Conservation (phyloP, 2,797 vertebrate genomes). For the Lagodon rhomboides region DNA sequence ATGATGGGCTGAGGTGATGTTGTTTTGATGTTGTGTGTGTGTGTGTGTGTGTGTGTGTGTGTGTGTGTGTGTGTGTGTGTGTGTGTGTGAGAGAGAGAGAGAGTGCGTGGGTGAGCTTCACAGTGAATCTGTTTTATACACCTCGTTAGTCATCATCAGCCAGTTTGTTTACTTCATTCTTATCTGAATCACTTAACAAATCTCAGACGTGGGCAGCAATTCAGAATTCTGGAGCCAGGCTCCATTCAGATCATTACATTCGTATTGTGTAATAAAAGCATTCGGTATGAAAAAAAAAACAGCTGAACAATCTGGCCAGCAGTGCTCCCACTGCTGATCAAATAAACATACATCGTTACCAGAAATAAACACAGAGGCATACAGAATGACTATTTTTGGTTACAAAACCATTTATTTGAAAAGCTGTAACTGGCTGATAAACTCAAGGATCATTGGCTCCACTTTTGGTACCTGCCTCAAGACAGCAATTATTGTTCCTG, state of each 20-base stretch:
- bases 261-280: background rate
- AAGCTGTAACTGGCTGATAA: no score
- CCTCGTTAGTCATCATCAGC: background rate
- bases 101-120: background rate
- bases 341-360: no score
- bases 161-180: constrained; percentile 17
- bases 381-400: no score
- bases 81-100: background rate
- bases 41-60: constrained; percentile 4
- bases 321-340: background rate
- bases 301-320: background rate
- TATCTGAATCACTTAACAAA: constrained; percentile 4
- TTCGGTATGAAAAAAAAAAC: background rate
- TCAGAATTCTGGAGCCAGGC: background rate
- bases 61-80: background rate
- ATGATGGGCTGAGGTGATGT: background rate
- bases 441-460: no score
- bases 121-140: background rate
- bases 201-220: background rate
- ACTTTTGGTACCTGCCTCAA: no score
- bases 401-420: no score
- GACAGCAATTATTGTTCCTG: no score
- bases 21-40: no score
- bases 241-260: background rate
- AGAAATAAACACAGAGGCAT: no score